A percentile compares a stretch with the other conserved stretches of the same genome.
phyloP scores from a whole-genome alignment of 2,113 vertebrate species.

The Ahaetulla prasina region DNA sequence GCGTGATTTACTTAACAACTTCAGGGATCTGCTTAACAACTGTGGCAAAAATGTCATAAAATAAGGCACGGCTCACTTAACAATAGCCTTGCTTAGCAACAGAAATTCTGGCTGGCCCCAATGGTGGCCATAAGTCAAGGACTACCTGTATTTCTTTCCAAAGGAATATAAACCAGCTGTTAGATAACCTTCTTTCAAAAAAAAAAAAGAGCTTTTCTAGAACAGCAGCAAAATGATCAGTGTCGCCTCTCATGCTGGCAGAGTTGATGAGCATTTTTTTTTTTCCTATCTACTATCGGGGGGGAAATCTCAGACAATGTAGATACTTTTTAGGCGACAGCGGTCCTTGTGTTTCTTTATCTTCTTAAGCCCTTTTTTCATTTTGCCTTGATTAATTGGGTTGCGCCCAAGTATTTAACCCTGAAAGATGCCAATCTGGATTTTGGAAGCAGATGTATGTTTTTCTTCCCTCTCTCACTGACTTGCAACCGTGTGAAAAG shows the following conservation, averaged over 20 bases:
- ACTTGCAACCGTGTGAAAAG: conserved; percentile 5
- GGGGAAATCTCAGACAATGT: not conserved
- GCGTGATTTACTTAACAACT: not conserved
- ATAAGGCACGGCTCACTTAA: not conserved
- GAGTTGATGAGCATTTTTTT: not conserved
- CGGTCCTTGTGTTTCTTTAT: not conserved
- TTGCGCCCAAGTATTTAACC: not conserved
- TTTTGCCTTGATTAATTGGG: not conserved
- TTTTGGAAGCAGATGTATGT: not conserved
- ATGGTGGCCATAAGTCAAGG: not conserved
- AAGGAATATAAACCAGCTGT: not conserved
- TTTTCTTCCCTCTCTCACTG: not conserved
- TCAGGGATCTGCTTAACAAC: not conserved
- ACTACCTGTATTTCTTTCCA: conserved; percentile 6
- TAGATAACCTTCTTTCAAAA: conserved; percentile 1
- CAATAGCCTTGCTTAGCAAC: not conserved
- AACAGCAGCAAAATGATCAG: rapidly evolving
- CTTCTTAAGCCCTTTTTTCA: not conserved
- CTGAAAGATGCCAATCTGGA: conserved; percentile 1
- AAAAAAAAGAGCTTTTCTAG: rapidly evolving
- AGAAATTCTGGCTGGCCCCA: not conserved
- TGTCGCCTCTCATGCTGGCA: not conserved
- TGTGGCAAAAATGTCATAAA: not conserved
- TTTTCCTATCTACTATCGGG: not conserved
- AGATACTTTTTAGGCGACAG: not conserved